Base-by-base conservation (phyloP, 1,140 invertebrate genomes). In the Calliopsis andreniformis region DNA sequence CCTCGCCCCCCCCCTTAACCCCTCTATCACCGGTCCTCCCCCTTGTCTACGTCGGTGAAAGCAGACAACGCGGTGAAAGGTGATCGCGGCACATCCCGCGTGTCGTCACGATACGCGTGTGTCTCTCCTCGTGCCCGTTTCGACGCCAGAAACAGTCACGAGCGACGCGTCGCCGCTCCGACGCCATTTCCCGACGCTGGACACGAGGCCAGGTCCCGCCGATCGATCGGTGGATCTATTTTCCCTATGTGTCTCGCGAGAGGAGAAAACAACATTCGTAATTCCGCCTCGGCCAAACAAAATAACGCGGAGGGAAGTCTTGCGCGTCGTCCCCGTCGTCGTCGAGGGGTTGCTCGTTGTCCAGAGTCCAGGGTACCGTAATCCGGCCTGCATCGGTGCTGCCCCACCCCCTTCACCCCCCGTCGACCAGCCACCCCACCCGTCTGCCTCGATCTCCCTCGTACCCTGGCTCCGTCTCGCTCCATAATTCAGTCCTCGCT, bases 401-500 rank as follows among this genome's bases (percentile, higher is more conserved):
- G 5, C 35, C 30, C 32, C n/a, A 7, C 59, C 25, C n/a, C 14
- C 1, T 25, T 23, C 1, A 14, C 16, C 49, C 66, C n/a, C n/a
- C 43, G 3, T 18, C 43, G 3, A 32, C 71, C 51, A n/a, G 30
- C 62, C 56, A 35, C 45, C 47, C 59, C 42, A 3, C 14, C 18
- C 58, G 47, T 70, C 63, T 45, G 25, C 61, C 45, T 75, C 45
- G 35, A 39, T 12, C 68, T 16, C 7, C 16, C 2, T 55, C 42
- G 39, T 43, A 35, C 61, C 61, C 64, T 56, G 45, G 16, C 55
- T 81, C 79, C 67, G 76, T 86, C 73, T 85, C 86, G 85, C 83
- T 89, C 84, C 83, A 87, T 89, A 89, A 90, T 90, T 90, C 86
- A 89, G 83, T 71, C 75, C 73, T 63, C 71, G 78, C 53, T 71